Percentiles rank a stretch among this genome's conserved stretches.
phyloP scores from a whole-genome alignment of 2,888 invertebrate species.

The Microctonus aethiopoides region DNA sequence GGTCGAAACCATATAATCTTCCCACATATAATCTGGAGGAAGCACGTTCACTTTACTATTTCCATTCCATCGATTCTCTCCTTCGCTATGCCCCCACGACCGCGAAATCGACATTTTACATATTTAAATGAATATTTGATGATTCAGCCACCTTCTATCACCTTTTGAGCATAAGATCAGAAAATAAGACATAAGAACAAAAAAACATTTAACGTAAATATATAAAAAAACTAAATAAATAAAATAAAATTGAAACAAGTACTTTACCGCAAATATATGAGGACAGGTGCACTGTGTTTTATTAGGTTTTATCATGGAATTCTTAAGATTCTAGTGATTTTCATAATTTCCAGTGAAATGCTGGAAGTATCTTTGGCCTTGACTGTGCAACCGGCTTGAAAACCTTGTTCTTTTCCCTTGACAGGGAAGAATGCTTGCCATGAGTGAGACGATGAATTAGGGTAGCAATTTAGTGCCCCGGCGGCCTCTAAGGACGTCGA shows the following conservation, averaged over 20 bases:
- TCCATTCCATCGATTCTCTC: conserved; percentile 4
- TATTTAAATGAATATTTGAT: conserved; percentile 10
- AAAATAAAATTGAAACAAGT: background rate
- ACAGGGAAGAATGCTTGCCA: conserved; percentile 17
- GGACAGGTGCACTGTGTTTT: background rate
- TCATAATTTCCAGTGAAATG: conserved; percentile 11
- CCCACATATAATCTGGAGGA: background rate
- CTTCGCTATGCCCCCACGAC: background rate
- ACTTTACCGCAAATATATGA: background rate
- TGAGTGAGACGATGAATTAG: conserved; percentile 28
- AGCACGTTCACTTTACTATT: conserved; percentile 1
- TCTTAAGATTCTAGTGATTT: conserved; percentile 1
- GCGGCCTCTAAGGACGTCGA: conserved; percentile 36
- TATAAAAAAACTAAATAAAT: background rate
- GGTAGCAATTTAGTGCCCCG: conserved; percentile 34
- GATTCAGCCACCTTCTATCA: conserved; percentile 1
- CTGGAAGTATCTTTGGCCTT: conserved; percentile 1
- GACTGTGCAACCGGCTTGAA: conserved; percentile 9
- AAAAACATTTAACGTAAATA: too few species aligned
- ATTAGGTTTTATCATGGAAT: background rate
- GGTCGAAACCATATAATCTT: background rate
- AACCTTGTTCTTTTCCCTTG: conserved; percentile 6
- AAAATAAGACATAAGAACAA: background rate
- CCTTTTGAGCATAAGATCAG: background rate
- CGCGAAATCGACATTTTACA: conserved; percentile 5